These are phyloP conservation scores for Jordanella pulchra DNA, from an alignment of 2,797 vertebrate genomes.

Conservation along the genomic window DNA sequence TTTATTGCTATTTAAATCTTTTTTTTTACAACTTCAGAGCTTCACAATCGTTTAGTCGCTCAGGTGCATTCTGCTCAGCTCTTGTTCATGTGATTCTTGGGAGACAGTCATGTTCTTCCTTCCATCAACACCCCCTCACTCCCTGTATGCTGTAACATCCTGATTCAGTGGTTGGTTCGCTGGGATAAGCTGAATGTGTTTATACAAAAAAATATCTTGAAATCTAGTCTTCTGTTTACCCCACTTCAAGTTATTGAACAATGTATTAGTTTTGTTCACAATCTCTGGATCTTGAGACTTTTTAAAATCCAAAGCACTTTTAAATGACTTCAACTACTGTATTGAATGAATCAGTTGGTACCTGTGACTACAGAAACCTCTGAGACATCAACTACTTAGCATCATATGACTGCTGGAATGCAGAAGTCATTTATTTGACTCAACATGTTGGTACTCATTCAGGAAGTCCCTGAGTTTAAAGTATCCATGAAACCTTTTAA, in stretches of 20 bases:
- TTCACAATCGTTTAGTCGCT: constrained; percentile 8
- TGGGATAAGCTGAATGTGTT: constrained; percentile 9
- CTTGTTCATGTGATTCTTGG: constrained; percentile 42
- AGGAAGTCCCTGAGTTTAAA: not conserved
- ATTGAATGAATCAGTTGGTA: constrained; percentile 3
- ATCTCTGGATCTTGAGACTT: not conserved
- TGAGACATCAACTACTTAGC: constrained; percentile 24
- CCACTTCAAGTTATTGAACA: not conserved
- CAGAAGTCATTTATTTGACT: constrained; percentile 47
- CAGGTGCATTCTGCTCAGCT: constrained; percentile 5
- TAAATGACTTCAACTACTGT: not conserved
- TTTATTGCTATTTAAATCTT: not conserved
- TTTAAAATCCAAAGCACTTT: not conserved
- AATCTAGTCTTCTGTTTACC: not conserved
- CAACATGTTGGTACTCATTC: constrained; percentile 55
- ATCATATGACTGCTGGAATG: constrained; percentile 73
- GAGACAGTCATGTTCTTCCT: constrained; percentile 24
- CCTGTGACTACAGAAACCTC: constrained; percentile 18
- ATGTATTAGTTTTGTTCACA: constrained; percentile 4
- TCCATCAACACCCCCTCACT: constrained; percentile 13
- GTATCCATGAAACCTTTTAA: not conserved
- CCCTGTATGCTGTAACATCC: constrained; percentile 38
- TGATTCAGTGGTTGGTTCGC: constrained; percentile 50
- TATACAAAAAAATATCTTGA: too few relatives aligned
- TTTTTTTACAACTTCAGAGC: not conserved